These are phyloP conservation scores for Sylvia borin DNA, from an alignment of 2,797 vertebrate species.

Conservation along the genomic window DNA sequence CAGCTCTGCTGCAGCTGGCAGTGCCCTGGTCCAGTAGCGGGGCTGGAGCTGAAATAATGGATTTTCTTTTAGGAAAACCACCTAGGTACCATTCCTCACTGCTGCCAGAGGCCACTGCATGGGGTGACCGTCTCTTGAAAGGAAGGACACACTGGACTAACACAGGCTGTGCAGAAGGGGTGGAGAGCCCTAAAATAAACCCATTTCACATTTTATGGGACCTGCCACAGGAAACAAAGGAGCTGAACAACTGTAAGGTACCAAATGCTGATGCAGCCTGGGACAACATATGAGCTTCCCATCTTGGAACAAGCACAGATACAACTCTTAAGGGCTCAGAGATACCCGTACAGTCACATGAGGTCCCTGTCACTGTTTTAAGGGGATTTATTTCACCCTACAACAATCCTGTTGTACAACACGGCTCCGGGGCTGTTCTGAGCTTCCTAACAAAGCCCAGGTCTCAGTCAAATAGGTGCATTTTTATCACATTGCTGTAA, in stretches of 20 bases:
- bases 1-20: too few relatives aligned
- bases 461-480: neutral
- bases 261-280: neutral
- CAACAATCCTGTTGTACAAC: neutral
- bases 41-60: neutral
- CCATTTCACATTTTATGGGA: neutral
- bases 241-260: neutral
- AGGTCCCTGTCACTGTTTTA: neutral
- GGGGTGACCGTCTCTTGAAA: fast-evolving
- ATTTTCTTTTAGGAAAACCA: neutral
- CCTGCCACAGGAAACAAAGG: neutral
- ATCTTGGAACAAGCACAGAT: neutral
- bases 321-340: neutral
- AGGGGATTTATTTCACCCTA: conserved; percentile 7
- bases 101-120: neutral
- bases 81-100: neutral
- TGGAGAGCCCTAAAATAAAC: neutral
- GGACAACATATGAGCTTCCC: fast-evolving
- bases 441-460: neutral
- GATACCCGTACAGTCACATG: neutral
- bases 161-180: neutral
- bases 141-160: neutral
- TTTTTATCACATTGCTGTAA: neutral
- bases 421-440: neutral
- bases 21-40: neutral